Base-by-base conservation (phyloP, 1,140 invertebrate species). In the Tetranychus cinnabarinus region DNA sequence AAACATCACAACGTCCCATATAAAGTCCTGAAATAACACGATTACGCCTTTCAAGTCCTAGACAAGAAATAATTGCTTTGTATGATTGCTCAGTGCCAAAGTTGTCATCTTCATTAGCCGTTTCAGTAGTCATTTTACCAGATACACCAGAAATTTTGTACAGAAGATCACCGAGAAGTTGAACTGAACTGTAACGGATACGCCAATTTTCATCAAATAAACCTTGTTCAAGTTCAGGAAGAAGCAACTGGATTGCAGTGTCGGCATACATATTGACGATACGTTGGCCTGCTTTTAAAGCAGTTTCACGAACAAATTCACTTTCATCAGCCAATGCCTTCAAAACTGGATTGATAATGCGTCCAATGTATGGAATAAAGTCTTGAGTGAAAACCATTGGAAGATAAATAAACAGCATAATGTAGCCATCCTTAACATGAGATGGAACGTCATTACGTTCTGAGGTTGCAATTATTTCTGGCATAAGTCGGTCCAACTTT, bases 331-430 rank as follows among this genome's bases (percentile, higher is more conserved):
- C 92, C 35, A 99, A 75, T 12, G 92, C 93, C 77, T 81, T 65
- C 12, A 99, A 74, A 67, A 99, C 97, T 0, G 93, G 91, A 72
- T 89, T 96, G 66, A 98, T 91, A 62, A 98, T 96, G 70, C 90
- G 85, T 0, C 90, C 88, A 68, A 99, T 93, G 72, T 97, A 99
- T 0, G 85, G 85, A 6, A 86, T 86, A 71, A 99, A 99, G 68
- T 92, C 88, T 56, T 84, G 81, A 2, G 85, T 88, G 74, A 99
- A 97, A 1, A 92, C 90, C 63, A 84, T 83, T 1, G 96, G 96
- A 82, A 99, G 86, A 72, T 97, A 99, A 70, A 98, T 98, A 72
- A 97, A 99, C 86, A 99, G 91, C 88, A 98, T 96, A 56, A 99
- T 96, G 74, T 98, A 99, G 36, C 96, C 96, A 76, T 99, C 96